Evolutionary conservation across 2,113 vertebrate genomes (phyloP), one percentile per base, ranked within the genome.

Genomic region (Ptilorrhoa leucosticta): DNA sequence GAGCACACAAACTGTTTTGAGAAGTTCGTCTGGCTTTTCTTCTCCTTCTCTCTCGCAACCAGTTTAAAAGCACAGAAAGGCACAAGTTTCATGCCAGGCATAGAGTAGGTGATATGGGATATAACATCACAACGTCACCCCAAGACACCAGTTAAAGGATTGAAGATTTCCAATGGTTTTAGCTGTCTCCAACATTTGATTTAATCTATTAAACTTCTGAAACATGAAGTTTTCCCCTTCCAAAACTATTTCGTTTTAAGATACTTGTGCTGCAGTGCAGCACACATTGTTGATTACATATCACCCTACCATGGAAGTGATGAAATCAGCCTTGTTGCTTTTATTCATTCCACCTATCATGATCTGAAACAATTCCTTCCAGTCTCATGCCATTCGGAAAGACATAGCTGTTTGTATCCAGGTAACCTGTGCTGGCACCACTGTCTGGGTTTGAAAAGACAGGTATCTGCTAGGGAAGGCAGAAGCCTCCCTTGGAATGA

Each of bases 331-430:
- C 63, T 50, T 73, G 50, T 23, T 90, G 58, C 45, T 91, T 89
- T 88, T 84, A 65, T 66, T 94, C 54, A 47, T 77, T 53, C 66
- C 75, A 66, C 42, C 82, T 58, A 11, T 80, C 80, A 80, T 14
- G 26, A 93, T 48, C 17, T 51, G 68, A 68, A 87, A 57, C 47
- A n/a, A 94, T 92, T 92, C 93, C 79, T 95, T 89, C 90, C 90
- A 86, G 72, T n/a, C 82, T 22, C 48, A 58, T 40, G 51, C 80
- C 80, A 54, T 58, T 70, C 3, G 7, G 48, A 65, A 63, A 83
- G 71, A 13, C 9, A 3, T 82, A 80, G 54, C 33, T 11, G 1
- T 27, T 26, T 47, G 92, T 96, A 92, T 93, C 95, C 95, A 90
- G 89, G 95, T 93, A 97, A 94, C 86, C 64, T 23, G 33, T 22